Base-by-base conservation (phyloP, 2,113 vertebrate genomes). In the Xenopus borealis region DNA sequence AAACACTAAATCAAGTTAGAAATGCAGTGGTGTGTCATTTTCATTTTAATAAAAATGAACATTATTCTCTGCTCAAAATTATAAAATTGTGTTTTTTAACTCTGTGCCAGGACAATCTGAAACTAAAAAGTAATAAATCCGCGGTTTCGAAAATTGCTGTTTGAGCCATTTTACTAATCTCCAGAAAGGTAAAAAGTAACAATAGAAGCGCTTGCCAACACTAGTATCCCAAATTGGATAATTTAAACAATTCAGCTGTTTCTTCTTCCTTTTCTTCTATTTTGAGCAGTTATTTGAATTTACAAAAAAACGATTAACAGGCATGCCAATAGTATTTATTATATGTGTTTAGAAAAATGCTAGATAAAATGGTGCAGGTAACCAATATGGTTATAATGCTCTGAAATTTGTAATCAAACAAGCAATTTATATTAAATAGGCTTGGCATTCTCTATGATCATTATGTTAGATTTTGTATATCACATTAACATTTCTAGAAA, bases 1-100 rank as follows among this genome's bases (percentile, higher is more conserved):
- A 92, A 93, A 92, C 94, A 89, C 92, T 95, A 95, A 95, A 96
- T 95, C 94, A 95, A 92, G 88, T 90, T 91, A 92, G 93, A 93
- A 91, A 89, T 91, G 91, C 91, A 91, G 90, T 88, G 91, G 91
- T 92, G 91, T 91, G 91, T 93, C 91, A 93, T 93, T 93, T 92
- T 89, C 91, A 86, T 92, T 93, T 93, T 93, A 93, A 93, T 93
- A 92, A 93, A 93, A 93, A 92, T 89, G 89, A 91, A 90, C 91
- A 93, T 93, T 92, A 92, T 93, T 93, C 91, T 93, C 91, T 83
- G 75, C 87, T 87, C 82, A 84, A 91, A 92, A 93, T 93, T 91
- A 88, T 85, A 90, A 88, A 92, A 91, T 91, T 92, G 91, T 91
- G 89, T 92, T 89, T 93, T 92, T 91, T 89, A 72, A 85, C 85